These are phyloP conservation scores for Salticus scenicus DNA, from an alignment of 2,888 invertebrate genomes.

Conservation along the genomic window DNA sequence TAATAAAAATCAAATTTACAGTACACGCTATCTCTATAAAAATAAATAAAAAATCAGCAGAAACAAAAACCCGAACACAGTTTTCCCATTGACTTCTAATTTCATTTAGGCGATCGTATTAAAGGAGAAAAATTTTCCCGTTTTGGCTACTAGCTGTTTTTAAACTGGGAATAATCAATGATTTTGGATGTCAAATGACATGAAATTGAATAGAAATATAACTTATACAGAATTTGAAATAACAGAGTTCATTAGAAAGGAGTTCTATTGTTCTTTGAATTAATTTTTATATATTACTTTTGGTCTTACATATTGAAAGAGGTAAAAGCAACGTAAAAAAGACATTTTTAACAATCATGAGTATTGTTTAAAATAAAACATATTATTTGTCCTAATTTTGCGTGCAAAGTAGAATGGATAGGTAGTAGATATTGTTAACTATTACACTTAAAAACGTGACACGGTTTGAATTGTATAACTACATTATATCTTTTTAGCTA, in stretches of 20 bases:
- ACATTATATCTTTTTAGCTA: no score
- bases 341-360: no score
- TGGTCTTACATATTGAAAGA: neutral
- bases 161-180: slow-evolving; percentile 34
- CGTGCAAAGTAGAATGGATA: no score
- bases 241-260: neutral
- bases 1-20: slow-evolving; percentile 70
- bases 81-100: slow-evolving; percentile 65
- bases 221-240: neutral
- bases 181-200: slow-evolving; percentile 18
- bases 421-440: no score
- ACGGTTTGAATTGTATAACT: no score
- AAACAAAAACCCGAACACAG: slow-evolving; percentile 57
- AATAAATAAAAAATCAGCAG: slow-evolving; percentile 35
- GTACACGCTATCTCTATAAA: slow-evolving; percentile 57
- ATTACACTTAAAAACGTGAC: no score
- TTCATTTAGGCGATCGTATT: slow-evolving; percentile 62
- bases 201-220: no score
- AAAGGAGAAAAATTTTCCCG: slow-evolving; percentile 48
- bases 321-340: no score
- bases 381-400: no score
- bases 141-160: slow-evolving; percentile 36
- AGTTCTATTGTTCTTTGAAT: neutral
- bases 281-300: neutral
- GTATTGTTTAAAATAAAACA: no score